phyloP scores from a whole-genome alignment of 2,113 vertebrate genomes.

The Pavo muticus region DNA sequence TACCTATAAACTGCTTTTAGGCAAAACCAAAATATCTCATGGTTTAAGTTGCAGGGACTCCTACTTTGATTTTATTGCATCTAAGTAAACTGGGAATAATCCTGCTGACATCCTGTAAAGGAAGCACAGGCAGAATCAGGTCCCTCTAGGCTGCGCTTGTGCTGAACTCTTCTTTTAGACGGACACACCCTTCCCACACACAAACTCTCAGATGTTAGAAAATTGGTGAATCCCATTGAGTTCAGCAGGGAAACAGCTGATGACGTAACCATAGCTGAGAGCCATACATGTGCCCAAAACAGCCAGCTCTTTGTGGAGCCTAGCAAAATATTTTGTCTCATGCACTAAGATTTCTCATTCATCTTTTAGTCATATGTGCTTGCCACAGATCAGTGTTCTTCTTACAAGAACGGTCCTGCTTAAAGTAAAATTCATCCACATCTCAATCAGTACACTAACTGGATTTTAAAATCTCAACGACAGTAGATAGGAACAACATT shows the following conservation, averaged over 20 bases:
- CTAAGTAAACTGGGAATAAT: neutral
- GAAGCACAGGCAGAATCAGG: neutral
- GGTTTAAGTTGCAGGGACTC: neutral
- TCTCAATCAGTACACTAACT: neutral
- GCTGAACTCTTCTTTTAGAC: neutral
- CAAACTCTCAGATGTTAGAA: neutral
- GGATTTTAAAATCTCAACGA: neutral
- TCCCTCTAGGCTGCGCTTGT: neutral
- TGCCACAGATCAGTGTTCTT: neutral
- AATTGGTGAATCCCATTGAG: neutral
- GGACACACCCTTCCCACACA: neutral
- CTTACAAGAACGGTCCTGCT: neutral
- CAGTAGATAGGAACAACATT: neutral
- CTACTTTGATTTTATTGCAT: neutral
- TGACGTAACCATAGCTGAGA: neutral
- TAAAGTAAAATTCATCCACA: neutral
- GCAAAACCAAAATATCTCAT: neutral
- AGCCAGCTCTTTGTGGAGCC: neutral
- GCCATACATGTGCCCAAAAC: neutral
- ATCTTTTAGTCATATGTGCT: neutral
- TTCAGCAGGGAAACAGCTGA: neutral
- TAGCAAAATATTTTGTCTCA: constrained; percentile 26
- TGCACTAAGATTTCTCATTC: neutral
- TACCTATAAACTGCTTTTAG: neutral
- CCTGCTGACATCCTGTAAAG: neutral